Conservation (phyloP, 2,888 invertebrate species). For the Muschampia plurimacula region DNA sequence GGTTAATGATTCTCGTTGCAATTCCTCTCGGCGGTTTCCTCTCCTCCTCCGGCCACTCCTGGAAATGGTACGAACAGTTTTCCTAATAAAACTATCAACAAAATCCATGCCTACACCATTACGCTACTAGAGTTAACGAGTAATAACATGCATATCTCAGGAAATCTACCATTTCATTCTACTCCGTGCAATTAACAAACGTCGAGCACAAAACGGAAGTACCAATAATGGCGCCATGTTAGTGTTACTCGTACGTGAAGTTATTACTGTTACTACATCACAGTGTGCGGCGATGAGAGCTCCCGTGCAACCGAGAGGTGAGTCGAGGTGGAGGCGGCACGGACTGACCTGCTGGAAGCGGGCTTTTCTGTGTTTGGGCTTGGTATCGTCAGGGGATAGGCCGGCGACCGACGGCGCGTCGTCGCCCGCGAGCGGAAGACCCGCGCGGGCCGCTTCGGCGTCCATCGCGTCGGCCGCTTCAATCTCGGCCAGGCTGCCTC, state of each 20-base stretch:
- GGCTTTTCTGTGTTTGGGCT: constrained; percentile 94
- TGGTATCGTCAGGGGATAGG: constrained; percentile 81
- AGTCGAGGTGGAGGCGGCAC: constrained; percentile 35
- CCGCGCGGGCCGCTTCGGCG: constrained; percentile 72
- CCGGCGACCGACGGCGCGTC: constrained; percentile 77
- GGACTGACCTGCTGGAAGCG: constrained; percentile 92
- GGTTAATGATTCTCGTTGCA: constrained; percentile 84
- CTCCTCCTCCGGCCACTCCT: constrained; percentile 85
- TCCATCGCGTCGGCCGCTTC: constrained; percentile 50
- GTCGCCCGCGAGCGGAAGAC: constrained; percentile 73
- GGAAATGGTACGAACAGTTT: constrained; percentile 47
- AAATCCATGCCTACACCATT: constrained; percentile 11
- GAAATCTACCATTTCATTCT: constrained; percentile 27
- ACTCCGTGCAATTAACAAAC: constrained; percentile 46
- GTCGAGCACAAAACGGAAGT: constrained; percentile 30
- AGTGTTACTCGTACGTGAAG: constrained; percentile 13
- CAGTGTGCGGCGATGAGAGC: constrained; percentile 35
- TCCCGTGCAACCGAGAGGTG: constrained; percentile 33
- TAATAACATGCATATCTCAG: constrained; percentile 32
- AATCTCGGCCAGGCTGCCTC: constrained; percentile 75
- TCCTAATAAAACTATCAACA: constrained; percentile 5
- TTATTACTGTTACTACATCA: constrained; percentile 37
- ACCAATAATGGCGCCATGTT: constrained; percentile 26
- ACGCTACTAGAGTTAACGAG: not conserved
- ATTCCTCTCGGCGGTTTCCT: constrained; percentile 82